Conservation (phyloP, 2,797 vertebrate species). For the Sarcophilus harrisii region DNA sequence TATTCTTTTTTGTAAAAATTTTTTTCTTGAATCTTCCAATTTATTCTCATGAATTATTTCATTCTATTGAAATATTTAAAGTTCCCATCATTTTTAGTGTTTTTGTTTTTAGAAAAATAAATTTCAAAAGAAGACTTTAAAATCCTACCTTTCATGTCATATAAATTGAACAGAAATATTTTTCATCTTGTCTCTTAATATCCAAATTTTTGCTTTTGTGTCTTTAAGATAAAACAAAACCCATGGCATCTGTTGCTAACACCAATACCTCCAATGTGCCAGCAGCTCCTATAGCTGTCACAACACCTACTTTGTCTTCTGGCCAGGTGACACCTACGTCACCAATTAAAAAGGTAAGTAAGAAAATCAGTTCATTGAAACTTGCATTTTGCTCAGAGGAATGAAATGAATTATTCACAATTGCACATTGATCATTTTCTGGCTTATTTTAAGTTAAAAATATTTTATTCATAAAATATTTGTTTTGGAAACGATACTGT, state of each 20-base stretch:
- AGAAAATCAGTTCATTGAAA: conserved; percentile 51
- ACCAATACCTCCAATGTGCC: conserved; percentile 86
- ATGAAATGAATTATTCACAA: conserved; percentile 5
- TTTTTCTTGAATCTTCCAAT: background rate
- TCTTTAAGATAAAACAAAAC: conserved; percentile 91
- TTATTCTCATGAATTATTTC: conserved; percentile 21
- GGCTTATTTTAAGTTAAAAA: conserved; percentile 4
- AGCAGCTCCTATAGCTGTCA: conserved; percentile 85
- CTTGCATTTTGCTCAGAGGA: conserved; percentile 34
- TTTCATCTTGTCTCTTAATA: conserved; percentile 27
- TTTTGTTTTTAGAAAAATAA: background rate
- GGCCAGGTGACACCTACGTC: conserved; percentile 94
- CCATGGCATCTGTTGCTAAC: conserved; percentile 88
- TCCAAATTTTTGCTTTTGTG: conserved; percentile 28
- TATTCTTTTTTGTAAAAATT: conserved; percentile 27
- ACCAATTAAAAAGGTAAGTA: conserved; percentile 95
- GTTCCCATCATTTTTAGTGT: conserved; percentile 47
- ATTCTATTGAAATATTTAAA: background rate
- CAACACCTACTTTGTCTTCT: conserved; percentile 89
- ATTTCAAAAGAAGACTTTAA: conserved; percentile 32
- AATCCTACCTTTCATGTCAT: conserved; percentile 1
- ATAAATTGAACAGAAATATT: conserved; percentile 8
- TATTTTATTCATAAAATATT: conserved; percentile 25
- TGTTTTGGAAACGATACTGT: background rate
- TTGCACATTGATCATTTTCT: background rate